phyloP scores from a whole-genome alignment of 1,140 invertebrate genomes.

The Drosophila teissieri region DNA sequence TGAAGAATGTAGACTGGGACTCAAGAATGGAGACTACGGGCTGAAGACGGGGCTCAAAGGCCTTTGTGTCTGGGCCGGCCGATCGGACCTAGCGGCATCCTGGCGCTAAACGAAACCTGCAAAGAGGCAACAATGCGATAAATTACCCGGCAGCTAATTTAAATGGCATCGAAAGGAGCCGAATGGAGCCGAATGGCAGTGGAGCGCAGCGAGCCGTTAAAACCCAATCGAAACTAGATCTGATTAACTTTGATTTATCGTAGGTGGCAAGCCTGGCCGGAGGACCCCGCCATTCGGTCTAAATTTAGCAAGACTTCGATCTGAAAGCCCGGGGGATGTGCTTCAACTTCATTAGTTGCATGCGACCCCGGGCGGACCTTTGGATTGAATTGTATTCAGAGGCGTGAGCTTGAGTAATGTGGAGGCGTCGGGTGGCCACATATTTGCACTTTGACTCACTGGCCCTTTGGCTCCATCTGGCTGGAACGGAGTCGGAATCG shows the following conservation, averaged over 20 bases:
- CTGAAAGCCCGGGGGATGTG: neutral
- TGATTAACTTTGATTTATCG: conserved; percentile 82
- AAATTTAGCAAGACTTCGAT: conserved; percentile 62
- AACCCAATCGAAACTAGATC: conserved; percentile 81
- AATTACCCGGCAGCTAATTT: conserved; percentile 81
- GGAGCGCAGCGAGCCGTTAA: conserved; percentile 58
- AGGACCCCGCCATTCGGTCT: conserved; percentile 24
- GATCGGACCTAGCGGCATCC: conserved; percentile 57
- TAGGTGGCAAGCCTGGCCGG: conserved; percentile 53
- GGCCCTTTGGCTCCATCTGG: conserved; percentile 9
- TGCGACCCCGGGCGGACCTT: conserved; percentile 65
- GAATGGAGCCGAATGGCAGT: conserved; percentile 41
- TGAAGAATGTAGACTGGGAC: neutral
- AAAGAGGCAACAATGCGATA: conserved; percentile 76
- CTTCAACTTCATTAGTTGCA: conserved; percentile 72
- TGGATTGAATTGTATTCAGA: conserved; percentile 70
- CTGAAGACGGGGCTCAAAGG: conserved; percentile 47
- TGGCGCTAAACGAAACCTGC: conserved; percentile 79
- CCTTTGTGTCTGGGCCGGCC: conserved; percentile 69
- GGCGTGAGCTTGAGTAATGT: conserved; percentile 78
- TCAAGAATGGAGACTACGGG: neutral
- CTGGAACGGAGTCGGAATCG: neutral
- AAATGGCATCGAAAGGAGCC: conserved; percentile 68
- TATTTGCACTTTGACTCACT: conserved; percentile 75
- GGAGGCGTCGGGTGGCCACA: conserved; percentile 66